Evolutionary conservation across 2,888 invertebrate genomes (phyloP).

Genomic region (Epinotia bilunana): DNA sequence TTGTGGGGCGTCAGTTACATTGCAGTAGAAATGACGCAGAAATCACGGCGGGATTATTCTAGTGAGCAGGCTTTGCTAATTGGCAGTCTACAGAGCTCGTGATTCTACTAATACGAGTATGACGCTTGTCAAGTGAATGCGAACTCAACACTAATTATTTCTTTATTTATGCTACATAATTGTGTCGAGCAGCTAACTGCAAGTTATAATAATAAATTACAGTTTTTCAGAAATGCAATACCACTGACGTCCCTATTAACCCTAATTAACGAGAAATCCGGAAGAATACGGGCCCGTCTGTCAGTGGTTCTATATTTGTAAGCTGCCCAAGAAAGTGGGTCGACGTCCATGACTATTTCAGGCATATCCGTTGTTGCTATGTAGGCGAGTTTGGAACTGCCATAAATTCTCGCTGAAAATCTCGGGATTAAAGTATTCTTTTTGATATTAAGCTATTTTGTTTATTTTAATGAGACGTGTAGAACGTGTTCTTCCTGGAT

Average conservation of each 20-base stretch:
- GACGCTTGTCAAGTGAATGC: background rate
- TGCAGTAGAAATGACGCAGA: background rate
- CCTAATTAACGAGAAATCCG: constrained; percentile 36
- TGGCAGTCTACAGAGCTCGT: background rate
- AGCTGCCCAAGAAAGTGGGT: constrained; percentile 41
- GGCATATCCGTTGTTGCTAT: constrained; percentile 41
- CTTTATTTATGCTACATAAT: constrained; percentile 2
- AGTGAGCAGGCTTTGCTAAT: background rate
- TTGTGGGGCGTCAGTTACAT: constrained; percentile 28
- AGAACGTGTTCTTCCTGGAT: background rate
- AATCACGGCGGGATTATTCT: constrained; percentile 1
- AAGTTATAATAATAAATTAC: constrained; percentile 15
- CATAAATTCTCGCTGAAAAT: constrained; percentile 31
- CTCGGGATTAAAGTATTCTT: constrained; percentile 3
- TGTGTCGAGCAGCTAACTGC: background rate
- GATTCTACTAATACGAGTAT: background rate
- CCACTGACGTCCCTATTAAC: constrained; percentile 24
- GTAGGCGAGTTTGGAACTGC: constrained; percentile 37
- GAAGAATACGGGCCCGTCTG: constrained; percentile 39
- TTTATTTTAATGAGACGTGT: constrained; percentile 1
- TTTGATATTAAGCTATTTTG: background rate
- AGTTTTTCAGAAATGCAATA: constrained; percentile 28
- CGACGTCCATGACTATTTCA: constrained; percentile 42
- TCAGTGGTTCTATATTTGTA: constrained; percentile 39
- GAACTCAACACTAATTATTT: background rate